Percentiles rank a stretch among this genome's conserved stretches.
These are phyloP conservation scores for Nematostella vectensis DNA, from an alignment of 92 coral and sea anemone genomes.

Conservation along the genomic window DNA sequence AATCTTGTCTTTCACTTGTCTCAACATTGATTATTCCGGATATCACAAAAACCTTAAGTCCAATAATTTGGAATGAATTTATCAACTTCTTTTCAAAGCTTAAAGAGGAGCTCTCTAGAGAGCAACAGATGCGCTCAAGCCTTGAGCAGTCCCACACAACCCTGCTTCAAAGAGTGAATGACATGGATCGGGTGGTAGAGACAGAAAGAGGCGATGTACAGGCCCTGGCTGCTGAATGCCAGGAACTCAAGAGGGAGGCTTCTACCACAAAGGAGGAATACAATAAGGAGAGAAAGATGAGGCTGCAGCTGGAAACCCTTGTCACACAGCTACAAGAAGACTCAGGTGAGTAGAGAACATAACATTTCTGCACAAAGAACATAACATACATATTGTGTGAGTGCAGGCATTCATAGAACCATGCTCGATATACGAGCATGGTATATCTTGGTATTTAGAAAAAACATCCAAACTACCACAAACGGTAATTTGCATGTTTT, in stretches of 20 bases:
- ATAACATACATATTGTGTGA: not conserved
- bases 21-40: no score
- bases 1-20: no score
- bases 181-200: conserved; percentile 90
- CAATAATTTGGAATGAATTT: no score
- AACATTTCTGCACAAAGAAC: no score
- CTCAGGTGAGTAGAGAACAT: conserved; percentile 36
- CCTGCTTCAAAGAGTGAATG: conserved; percentile 73
- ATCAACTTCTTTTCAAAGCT: no score
- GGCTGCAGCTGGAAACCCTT: conserved; percentile 61
- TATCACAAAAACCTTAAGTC: no score
- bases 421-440: no score
- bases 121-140: conserved; percentile 57
- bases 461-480: no score
- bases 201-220: conserved; percentile 78
- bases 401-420: no score
- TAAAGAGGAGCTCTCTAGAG: conserved; percentile 59
- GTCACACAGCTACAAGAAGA: conserved; percentile 71
- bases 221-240: conserved; percentile 68
- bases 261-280: conserved; percentile 56
- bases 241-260: conserved; percentile 53
- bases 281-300: conserved; percentile 51
- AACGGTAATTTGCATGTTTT: no score
- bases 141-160: conserved; percentile 79
- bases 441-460: no score